Evolutionary conservation across 2,888 invertebrate genomes (phyloP).

Genomic region (Lasioglossum oenotherae): DNA sequence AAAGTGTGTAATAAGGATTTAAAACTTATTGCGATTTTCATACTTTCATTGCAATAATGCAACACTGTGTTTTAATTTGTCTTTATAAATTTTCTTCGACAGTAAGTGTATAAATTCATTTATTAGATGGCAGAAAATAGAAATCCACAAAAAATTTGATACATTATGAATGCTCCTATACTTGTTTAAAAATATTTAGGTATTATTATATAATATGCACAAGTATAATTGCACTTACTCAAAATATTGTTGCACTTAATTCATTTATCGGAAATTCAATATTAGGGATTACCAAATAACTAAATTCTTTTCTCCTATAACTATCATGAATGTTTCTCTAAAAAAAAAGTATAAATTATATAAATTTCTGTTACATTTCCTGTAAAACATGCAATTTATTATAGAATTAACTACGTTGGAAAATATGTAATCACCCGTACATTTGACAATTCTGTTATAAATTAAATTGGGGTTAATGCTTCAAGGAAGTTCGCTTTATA

Average conservation of each 20-base stretch:
- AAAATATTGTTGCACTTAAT: slow-evolving; percentile 24
- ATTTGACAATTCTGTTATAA: slow-evolving; percentile 4
- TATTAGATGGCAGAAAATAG: slow-evolving; percentile 15
- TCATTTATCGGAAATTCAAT: background rate
- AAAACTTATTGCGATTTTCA: background rate
- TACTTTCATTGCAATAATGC: background rate
- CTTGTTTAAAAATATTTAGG: slow-evolving; percentile 8
- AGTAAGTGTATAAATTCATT: slow-evolving; percentile 10
- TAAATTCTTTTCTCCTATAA: background rate
- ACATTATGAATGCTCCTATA: slow-evolving; percentile 13
- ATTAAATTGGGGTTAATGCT: background rate
- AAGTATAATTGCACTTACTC: slow-evolving; percentile 14
- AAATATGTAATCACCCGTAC: background rate
- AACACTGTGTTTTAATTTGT: background rate
- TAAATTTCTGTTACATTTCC: background rate
- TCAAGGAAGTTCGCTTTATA: background rate
- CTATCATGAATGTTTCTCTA: background rate
- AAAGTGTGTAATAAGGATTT: background rate
- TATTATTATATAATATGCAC: slow-evolving; percentile 18
- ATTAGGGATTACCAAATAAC: background rate
- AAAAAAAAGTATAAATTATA: background rate
- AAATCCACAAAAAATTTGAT: slow-evolving; percentile 13
- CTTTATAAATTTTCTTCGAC: background rate
- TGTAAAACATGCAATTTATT: background rate
- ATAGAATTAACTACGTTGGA: slow-evolving; percentile 4